These are phyloP conservation scores for Pipistrellus pygmaeus DNA, from an alignment of 2,797 vertebrate genomes.

Conservation along the genomic window DNA sequence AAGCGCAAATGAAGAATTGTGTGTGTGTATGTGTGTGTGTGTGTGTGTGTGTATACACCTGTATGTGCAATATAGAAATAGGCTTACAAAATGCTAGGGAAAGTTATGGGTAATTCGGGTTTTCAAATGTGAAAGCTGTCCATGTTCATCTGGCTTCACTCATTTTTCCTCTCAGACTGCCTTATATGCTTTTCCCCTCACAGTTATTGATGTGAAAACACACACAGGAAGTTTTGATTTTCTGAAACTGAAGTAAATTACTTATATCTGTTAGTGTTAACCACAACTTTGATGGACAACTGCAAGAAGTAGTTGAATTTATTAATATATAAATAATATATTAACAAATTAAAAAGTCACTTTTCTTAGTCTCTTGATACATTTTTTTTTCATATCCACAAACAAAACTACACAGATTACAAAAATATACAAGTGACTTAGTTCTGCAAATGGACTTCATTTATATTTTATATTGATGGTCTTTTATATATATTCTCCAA, in stretches of 20 bases:
- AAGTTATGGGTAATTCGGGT: not conserved
- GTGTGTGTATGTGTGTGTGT: not conserved
- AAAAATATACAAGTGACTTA: not conserved
- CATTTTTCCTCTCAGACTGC: slow-evolving; percentile 56
- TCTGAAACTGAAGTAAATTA: slow-evolving; percentile 69
- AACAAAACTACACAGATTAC: not conserved
- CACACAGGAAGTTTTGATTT: slow-evolving; percentile 72
- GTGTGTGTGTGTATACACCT: not conserved
- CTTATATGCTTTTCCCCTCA: slow-evolving; percentile 35
- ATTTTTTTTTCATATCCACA: slow-evolving; percentile 48
- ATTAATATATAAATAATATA: slow-evolving; percentile 74
- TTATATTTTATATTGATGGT: slow-evolving; percentile 68
- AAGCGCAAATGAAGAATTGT: not conserved
- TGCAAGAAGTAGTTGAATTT: slow-evolving; percentile 55
- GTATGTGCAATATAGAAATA: not conserved
- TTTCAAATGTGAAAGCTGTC: not conserved
- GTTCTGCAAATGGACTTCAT: slow-evolving; percentile 35
- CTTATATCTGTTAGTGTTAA: slow-evolving; percentile 64
- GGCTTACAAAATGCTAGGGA: not conserved
- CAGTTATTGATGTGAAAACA: slow-evolving; percentile 63
- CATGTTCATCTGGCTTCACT: slow-evolving; percentile 60
- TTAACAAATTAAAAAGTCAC: slow-evolving; percentile 61
- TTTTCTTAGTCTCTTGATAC: slow-evolving; percentile 48
- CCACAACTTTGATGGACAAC: slow-evolving; percentile 63
- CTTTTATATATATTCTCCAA: not conserved